Base-by-base conservation (phyloP, 2,888 invertebrate species). In the Cyclophora punctaria region DNA sequence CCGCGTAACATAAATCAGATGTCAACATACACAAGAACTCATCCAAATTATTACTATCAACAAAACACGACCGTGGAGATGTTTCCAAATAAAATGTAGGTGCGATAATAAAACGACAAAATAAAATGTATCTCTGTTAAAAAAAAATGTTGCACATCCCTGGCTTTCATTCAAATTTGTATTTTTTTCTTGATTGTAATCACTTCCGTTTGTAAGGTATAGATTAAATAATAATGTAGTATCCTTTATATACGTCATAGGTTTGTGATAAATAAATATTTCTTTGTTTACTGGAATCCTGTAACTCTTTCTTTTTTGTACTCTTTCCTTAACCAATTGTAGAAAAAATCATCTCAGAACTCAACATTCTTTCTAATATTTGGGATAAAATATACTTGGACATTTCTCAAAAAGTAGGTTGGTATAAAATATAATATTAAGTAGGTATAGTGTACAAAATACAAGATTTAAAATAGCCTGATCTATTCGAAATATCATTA, bases 401-500 rank as follows among this genome's bases (percentile, higher is more conserved):
- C 53, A 57, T 61, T 56, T 56, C 52, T 20, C 37, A 51, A 51
- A 57, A 60, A 63, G 53, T 63, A 69, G 66, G 67, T 67, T 70
- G 60, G 63, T 56, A 63, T 62, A 66, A 71, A 73, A 73, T 69
- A 69, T 69, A 60, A 66, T 61, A 65, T 60, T 58, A 59, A 56
- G 37, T 51, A 48, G 48, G 59, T 63, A 63, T 62, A 64, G 52
- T 66, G 56, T 68, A 67, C 51, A 69, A 58, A 64, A 60, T 63
- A 64, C 62, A 62, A 64, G 53, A 55, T 66, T 60, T 53, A 60
- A 64, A 69, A 70, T 70, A 74, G 73, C 69, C 71, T 71, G 74
- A 62, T 69, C 55, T 57, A 66, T 64, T 67, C 55, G 63, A 69
- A 69, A 46, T 53, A 37, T 4, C 5, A 37, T 37, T 37, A 5